A percentile compares a stretch with the other conserved stretches of the same genome.
Evolutionary conservation across 1,140 invertebrate species (phyloP).

Genomic region (Zophobas morio): DNA sequence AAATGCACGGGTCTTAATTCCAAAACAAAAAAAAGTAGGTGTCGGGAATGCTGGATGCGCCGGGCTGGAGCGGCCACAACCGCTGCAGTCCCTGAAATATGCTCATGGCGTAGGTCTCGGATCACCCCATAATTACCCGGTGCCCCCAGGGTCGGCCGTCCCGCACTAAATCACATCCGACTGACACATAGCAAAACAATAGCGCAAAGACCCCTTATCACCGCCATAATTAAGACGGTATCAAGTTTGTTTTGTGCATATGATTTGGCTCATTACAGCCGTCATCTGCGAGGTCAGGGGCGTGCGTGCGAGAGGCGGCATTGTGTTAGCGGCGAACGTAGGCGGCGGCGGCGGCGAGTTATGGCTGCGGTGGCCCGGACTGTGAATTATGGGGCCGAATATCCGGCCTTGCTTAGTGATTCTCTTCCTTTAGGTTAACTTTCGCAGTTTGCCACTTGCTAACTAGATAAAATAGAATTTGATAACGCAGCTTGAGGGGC

Average conservation of each 20-base stretch:
- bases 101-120: too few relatives aligned
- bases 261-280: slow-evolving; percentile 46
- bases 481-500: slow-evolving; percentile 27
- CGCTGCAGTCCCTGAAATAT: too few relatives aligned
- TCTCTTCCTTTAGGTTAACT: slow-evolving; percentile 48
- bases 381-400: slow-evolving; percentile 48
- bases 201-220: slow-evolving; percentile 31
- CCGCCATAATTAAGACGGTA: slow-evolving; percentile 45
- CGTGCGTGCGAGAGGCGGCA: slow-evolving; percentile 5
- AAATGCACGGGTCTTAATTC: too few relatives aligned
- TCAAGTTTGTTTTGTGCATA: slow-evolving; percentile 46
- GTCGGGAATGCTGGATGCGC: too few relatives aligned
- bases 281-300: slow-evolving; percentile 35
- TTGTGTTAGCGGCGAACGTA: slow-evolving; percentile 25
- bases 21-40: too few relatives aligned
- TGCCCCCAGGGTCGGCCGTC: slow-evolving; percentile 1
- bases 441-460: slow-evolving; percentile 44
- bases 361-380: slow-evolving; percentile 33
- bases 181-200: slow-evolving; percentile 31
- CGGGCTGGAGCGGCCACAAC: too few relatives aligned
- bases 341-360: slow-evolving; percentile 41
- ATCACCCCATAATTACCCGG: too few relatives aligned
- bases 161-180: slow-evolving; percentile 27
- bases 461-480: slow-evolving; percentile 47
- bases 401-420: slow-evolving; percentile 46